Evolutionary conservation across 2,113 vertebrate genomes (phyloP), one percentile per base, ranked within the genome.

Genomic region (Tapirus terrestris): DNA sequence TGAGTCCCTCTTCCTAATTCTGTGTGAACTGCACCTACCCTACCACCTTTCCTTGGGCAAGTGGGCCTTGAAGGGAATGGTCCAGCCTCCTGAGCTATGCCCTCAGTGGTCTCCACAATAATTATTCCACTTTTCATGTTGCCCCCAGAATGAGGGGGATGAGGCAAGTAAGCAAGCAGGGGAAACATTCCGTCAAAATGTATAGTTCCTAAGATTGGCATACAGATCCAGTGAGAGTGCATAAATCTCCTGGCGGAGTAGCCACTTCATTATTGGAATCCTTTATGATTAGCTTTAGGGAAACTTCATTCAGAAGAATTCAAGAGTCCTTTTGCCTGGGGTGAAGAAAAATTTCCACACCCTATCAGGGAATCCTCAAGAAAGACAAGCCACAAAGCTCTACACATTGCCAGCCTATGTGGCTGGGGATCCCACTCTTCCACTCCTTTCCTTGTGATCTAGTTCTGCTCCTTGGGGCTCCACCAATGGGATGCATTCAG

Each of bases 261-360:
- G 56, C 13, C 53, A 33, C 14, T 23, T 23, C 9, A 8, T 56
- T 51, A 43, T 4, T 25, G 20, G 10, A 6, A 48, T 29, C 39
- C 43, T 88, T 80, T 89, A 51, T 60, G 48, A 89, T 61, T 63
- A 86, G 48, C 73, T 86, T 51, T 72, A 96, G 48, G 29, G 43
- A 45, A 82, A 70, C 13, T 70, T 76, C 43, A 45, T 73, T 84
- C 25, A 53, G 27, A 89, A 88, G 36, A 72, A 79, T n/a, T 92
- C 25, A 87, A 51, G 9, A 31, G 29, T 73, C 25, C 25, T 51
- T 85, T 93, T 68, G 18, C 5, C 21, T 27, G 63, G 7, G 31
- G 5, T 18, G 20, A 53, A 88, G 31, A 56, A 68, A 93, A 72
- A 33, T 2, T 2, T 21, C 33, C 25, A 56, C 3, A 76, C 12